A percentile compares a stretch with the other conserved stretches of the same genome.
Evolutionary conservation across 2,888 invertebrate genomes (phyloP).

Genomic region (Deroplatys truncata): DNA sequence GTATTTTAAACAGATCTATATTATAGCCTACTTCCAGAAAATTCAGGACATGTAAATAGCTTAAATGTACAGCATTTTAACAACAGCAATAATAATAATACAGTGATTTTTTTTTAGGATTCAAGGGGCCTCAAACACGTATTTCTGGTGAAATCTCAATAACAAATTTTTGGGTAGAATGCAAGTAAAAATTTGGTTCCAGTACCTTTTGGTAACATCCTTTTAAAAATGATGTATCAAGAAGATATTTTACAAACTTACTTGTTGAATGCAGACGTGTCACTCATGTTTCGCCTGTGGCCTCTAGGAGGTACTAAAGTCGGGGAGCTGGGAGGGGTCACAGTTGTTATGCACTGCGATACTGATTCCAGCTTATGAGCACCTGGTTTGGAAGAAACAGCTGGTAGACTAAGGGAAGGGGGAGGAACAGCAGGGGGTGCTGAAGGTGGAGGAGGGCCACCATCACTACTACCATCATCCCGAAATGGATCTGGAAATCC

Average conservation of each 20-base stretch:
- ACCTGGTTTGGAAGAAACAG: slow-evolving; percentile 37
- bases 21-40: too few species aligned
- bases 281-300: slow-evolving; percentile 80
- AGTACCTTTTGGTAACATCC: too few species aligned
- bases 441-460: slow-evolving; percentile 34
- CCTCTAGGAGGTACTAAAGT: slow-evolving; percentile 43
- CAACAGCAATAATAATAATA: too few species aligned
- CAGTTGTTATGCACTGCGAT: slow-evolving; percentile 38
- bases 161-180: too few species aligned
- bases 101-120: too few species aligned
- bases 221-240: too few species aligned
- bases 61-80: too few species aligned
- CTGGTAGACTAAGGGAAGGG: slow-evolving; percentile 12
- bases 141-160: too few species aligned
- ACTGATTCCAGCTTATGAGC: slow-evolving; percentile 36
- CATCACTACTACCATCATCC: slow-evolving; percentile 42
- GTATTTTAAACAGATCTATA: too few species aligned
- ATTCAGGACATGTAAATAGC: too few species aligned
- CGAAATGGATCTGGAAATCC: slow-evolving; percentile 69
- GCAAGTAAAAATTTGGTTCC: too few species aligned
- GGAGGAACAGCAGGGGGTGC: slow-evolving; percentile 42
- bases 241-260: slow-evolving; percentile 42
- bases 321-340: slow-evolving; percentile 44
- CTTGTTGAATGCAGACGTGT: slow-evolving; percentile 79
- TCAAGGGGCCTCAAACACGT: too few species aligned